These are phyloP conservation scores for Tridacna gigas DNA, from an alignment of 2,888 invertebrate species.

Conservation along the genomic window DNA sequence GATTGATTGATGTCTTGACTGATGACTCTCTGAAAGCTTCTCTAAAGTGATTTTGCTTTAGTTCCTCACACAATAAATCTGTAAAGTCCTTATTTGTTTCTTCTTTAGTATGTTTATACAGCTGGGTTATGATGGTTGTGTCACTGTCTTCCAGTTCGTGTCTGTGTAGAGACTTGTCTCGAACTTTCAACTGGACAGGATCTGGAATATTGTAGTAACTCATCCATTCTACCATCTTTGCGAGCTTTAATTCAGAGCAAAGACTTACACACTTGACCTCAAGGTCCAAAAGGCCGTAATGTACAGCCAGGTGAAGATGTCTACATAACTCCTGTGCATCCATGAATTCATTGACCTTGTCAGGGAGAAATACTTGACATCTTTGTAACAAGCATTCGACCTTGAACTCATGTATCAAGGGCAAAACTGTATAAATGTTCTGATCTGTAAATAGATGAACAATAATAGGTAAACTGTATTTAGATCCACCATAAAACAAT, in stretches of 20 bases:
- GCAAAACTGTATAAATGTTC: neutral
- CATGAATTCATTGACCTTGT: neutral
- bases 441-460: neutral
- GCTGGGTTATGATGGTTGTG: neutral
- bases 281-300: neutral
- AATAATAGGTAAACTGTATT: neutral
- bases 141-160: neutral
- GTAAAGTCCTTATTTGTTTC: too few species aligned
- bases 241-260: neutral
- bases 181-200: neutral
- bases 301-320: constrained; percentile 6
- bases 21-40: too few species aligned
- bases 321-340: neutral
- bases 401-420: neutral
- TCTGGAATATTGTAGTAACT: neutral
- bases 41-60: too few species aligned
- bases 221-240: neutral
- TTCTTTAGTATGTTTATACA: neutral
- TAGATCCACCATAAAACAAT: neutral
- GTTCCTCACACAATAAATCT: too few species aligned
- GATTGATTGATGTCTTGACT: too few species aligned
- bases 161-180: neutral
- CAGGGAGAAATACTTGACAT: neutral
- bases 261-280: neutral
- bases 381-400: neutral